phyloP scores from a whole-genome alignment of 2,888 invertebrate genomes.

The Alloplasta piceator region DNA sequence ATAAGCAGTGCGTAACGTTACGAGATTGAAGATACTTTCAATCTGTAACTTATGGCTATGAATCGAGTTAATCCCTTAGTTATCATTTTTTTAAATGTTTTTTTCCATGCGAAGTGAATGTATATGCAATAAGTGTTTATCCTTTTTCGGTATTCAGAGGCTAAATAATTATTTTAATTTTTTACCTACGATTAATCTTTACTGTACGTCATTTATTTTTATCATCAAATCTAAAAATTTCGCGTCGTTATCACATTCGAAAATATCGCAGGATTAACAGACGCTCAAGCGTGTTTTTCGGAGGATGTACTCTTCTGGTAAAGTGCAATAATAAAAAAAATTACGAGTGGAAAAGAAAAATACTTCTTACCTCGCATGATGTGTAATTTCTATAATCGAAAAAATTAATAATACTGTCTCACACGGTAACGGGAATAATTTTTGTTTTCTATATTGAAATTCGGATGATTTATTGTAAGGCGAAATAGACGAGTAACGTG shows the following conservation, averaged over 20 bases:
- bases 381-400: no score
- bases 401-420: no score
- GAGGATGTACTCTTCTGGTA: conserved; percentile 79
- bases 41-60: conserved; percentile 56
- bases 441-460: conserved; percentile 71
- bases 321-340: conserved; percentile 80
- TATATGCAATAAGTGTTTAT: conserved; percentile 67
- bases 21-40: conserved; percentile 28
- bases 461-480: conserved; percentile 76
- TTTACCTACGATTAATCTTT: conserved; percentile 50
- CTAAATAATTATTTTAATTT: conserved; percentile 65
- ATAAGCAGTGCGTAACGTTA: conserved; percentile 51
- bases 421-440: conserved; percentile 7
- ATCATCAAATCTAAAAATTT: conserved; percentile 44
- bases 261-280: conserved; percentile 4
- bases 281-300: conserved; percentile 50
- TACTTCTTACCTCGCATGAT: no score
- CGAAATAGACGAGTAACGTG: conserved; percentile 70
- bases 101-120: neutral
- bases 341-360: conserved; percentile 69
- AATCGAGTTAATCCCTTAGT: conserved; percentile 57
- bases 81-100: conserved; percentile 7
- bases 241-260: conserved; percentile 20
- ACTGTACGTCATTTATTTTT: conserved; percentile 56
- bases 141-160: conserved; percentile 73